Evolutionary conservation across 2,113 vertebrate genomes (phyloP), one percentile per base, ranked within the genome.

Genomic region (Hiodon tergisus): DNA sequence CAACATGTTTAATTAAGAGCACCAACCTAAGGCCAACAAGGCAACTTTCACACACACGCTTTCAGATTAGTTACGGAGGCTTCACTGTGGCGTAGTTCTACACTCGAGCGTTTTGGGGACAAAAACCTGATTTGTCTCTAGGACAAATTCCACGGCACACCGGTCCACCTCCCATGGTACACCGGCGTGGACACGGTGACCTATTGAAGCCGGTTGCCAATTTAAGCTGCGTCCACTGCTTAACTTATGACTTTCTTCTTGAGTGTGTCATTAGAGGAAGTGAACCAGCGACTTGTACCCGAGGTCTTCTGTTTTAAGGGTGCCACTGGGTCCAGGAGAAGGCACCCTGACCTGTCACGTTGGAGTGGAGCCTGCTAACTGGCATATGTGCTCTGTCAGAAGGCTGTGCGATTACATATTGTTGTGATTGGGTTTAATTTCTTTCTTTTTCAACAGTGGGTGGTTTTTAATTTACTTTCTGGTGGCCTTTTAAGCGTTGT

Each of bases 391-490:
- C 72, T 78, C 74, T 76, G 66, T 62, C 77, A 72, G 72, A 74
- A 76, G 67, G 79, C 16, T 71, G 67, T 75, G 73, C 52, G 69
- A 69, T 71, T 77, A 76, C 80, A 78, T 80, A 78, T 77, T 80
- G 81, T 81, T 81, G 83, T 81, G 31, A 31, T 31, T 31, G 31
- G 31, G 31, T 31, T 31, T 31, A 31, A 31, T 31, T 31, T 31
- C 31, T 31, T 31, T 31, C 31, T 31, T 31, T 31, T 84, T 84
- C 81, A 81, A 81, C 81, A 80, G 70, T 81, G 77, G 81, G 72
- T 82, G 80, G 78, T 81, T 83, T 81, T 85, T 80, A 80, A 79
- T 81, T 85, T 79, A 79, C 80, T 83, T 83, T 78, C 78, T 74
- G 78, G 76, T 85, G 77, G 67, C 75, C 77, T 81, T 83, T 76